Conservation (phyloP, 2,113 vertebrate genomes). For the Narcine bancroftii region DNA sequence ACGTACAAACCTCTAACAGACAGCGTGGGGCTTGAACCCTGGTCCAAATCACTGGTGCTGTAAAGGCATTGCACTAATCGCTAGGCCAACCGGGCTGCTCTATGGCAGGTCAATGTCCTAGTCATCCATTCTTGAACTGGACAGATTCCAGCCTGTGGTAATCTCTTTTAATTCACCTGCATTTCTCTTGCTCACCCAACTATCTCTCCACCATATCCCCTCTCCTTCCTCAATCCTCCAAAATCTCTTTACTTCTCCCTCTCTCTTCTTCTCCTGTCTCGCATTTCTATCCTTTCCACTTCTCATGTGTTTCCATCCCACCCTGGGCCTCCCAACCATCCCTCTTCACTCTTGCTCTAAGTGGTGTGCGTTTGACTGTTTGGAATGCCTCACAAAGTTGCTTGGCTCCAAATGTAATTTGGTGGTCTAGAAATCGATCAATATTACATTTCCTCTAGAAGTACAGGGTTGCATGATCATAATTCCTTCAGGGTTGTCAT, state of each 20-base stretch:
- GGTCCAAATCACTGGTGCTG: too few species aligned
- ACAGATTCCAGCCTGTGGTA: too few species aligned
- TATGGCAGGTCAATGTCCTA: neutral
- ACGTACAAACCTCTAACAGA: too few species aligned
- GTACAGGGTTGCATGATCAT: neutral
- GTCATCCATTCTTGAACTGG: too few species aligned
- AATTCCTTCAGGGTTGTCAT: conserved; percentile 19
- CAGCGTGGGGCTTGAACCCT: too few species aligned
- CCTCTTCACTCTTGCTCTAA: neutral
- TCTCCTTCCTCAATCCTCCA: neutral
- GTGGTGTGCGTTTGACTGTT: neutral
- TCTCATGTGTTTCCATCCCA: too few species aligned
- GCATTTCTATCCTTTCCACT: neutral
- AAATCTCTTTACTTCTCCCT: neutral
- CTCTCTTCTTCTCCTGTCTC: neutral
- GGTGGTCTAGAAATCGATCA: neutral
- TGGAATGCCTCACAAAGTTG: neutral
- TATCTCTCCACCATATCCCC: neutral
- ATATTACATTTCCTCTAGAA: conserved; percentile 6
- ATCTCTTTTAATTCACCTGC: too few species aligned
- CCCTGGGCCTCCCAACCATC: neutral
- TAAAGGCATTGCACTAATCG: too few species aligned
- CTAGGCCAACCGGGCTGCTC: too few species aligned
- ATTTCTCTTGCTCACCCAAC: too few species aligned
- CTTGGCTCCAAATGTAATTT: neutral